These are phyloP conservation scores for Syndactyla subalaris DNA, from an alignment of 2,797 vertebrate species.

Conservation along the genomic window DNA sequence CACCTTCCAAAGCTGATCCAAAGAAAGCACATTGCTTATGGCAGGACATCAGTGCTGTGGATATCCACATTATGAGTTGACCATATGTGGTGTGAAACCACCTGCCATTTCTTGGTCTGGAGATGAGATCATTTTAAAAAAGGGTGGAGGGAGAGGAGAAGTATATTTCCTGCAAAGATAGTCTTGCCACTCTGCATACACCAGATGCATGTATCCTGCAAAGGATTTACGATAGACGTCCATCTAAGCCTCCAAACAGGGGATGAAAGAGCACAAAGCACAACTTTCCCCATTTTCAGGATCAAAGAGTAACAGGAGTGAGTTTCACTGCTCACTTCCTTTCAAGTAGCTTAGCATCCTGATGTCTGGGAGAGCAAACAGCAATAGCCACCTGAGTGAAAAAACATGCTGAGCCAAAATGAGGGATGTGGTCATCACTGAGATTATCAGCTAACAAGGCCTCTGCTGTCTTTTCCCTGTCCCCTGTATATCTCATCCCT, in stretches of 20 bases:
- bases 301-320: background rate
- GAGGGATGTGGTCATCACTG: background rate
- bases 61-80: background rate
- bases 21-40: background rate
- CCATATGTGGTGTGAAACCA: conserved; percentile 30
- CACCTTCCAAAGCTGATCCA: background rate
- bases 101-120: background rate
- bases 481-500: background rate
- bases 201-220: background rate
- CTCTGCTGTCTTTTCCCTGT: background rate
- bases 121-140: background rate
- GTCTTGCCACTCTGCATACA: background rate
- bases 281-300: background rate
- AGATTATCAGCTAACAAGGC: background rate
- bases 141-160: background rate
- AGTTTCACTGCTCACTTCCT: background rate
- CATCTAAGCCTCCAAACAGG: background rate
- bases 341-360: background rate
- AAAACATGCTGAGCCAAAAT: background rate
- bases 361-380: background rate
- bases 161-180: background rate
- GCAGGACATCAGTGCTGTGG: background rate
- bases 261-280: background rate
- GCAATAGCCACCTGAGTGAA: background rate
- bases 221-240: background rate